A percentile compares a stretch with the other conserved stretches of the same genome.
These are phyloP conservation scores for Agriopis marginaria DNA, from an alignment of 2,888 invertebrate genomes.

Conservation along the genomic window DNA sequence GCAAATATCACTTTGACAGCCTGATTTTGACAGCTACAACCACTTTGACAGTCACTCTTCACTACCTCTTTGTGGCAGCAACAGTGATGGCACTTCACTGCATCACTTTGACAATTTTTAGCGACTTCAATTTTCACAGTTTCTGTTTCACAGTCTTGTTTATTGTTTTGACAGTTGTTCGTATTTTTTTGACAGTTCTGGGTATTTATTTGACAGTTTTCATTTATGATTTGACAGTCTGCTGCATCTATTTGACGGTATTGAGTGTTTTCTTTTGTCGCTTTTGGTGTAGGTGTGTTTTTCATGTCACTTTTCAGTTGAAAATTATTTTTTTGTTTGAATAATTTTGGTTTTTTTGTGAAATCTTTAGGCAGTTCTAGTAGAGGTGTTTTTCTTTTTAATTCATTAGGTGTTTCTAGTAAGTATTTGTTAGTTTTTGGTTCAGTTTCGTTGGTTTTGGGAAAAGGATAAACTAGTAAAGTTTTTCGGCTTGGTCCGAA, in stretches of 20 bases:
- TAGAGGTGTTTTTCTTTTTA: constrained; percentile 71
- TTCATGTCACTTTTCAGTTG: constrained; percentile 33
- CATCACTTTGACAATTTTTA: constrained; percentile 41
- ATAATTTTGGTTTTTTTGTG: constrained; percentile 70
- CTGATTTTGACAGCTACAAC: constrained; percentile 57
- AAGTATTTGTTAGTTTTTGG: constrained; percentile 65
- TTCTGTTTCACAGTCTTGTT: constrained; percentile 17
- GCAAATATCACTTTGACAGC: constrained; percentile 77
- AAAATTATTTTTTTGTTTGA: constrained; percentile 37
- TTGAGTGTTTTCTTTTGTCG: constrained; percentile 7
- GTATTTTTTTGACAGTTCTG: not conserved
- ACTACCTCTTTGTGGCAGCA: constrained; percentile 38
- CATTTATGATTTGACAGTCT: constrained; percentile 5
- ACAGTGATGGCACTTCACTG: constrained; percentile 35
- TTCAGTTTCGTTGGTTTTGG: constrained; percentile 45
- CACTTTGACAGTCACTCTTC: constrained; percentile 48
- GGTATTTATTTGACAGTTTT: not conserved
- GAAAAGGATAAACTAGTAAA: constrained; percentile 71
- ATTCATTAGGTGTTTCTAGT: constrained; percentile 73
- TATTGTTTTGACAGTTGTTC: not conserved
- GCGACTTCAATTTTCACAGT: constrained; percentile 6
- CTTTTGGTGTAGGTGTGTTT: constrained; percentile 13
- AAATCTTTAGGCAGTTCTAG: constrained; percentile 69
- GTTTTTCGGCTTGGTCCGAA: constrained; percentile 60
- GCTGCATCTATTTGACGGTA: not conserved